A percentile compares a stretch with the other conserved stretches of the same genome.
phyloP scores from a whole-genome alignment of 2,888 invertebrate genomes.

The Pachliopta kotzebuea region DNA sequence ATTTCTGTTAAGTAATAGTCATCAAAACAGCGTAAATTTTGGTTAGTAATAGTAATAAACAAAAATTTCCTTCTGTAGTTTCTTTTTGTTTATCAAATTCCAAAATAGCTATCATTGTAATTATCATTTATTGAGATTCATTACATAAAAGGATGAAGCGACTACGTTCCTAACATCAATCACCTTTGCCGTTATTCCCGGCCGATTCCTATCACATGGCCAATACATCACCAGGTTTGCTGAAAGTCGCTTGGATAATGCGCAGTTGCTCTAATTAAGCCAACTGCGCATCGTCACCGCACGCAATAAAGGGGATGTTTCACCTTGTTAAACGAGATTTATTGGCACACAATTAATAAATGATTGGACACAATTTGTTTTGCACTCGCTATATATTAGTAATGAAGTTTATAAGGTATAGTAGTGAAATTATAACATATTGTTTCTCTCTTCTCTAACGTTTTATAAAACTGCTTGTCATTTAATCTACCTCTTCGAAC shows the following conservation, averaged over 20 bases:
- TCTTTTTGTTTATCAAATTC: no score
- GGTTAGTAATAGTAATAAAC: no score
- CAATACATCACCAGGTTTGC: conserved; percentile 31
- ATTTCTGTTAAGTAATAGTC: no score
- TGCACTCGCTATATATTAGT: conserved; percentile 1
- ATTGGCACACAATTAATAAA: conserved; percentile 28
- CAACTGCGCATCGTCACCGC: conserved; percentile 29
- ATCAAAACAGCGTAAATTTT: no score
- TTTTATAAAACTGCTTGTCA: no score
- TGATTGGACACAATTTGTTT: conserved; percentile 24
- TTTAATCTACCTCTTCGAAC: no score
- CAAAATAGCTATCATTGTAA: no score
- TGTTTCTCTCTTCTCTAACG: no score
- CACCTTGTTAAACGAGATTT: conserved; percentile 30
- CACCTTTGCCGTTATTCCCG: conserved; percentile 21
- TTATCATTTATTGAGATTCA: neutral
- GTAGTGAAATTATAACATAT: neutral
- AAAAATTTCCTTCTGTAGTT: no score
- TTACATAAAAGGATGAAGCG: neutral
- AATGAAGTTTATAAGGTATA: neutral
- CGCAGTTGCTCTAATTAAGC: conserved; percentile 32
- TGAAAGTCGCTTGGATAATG: conserved; percentile 29
- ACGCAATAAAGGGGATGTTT: conserved; percentile 30
- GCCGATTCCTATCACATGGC: conserved; percentile 22
- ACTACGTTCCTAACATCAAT: conserved; percentile 13